Conservation (phyloP, 1,140 invertebrate species). For the Dreissena polymorpha region DNA sequence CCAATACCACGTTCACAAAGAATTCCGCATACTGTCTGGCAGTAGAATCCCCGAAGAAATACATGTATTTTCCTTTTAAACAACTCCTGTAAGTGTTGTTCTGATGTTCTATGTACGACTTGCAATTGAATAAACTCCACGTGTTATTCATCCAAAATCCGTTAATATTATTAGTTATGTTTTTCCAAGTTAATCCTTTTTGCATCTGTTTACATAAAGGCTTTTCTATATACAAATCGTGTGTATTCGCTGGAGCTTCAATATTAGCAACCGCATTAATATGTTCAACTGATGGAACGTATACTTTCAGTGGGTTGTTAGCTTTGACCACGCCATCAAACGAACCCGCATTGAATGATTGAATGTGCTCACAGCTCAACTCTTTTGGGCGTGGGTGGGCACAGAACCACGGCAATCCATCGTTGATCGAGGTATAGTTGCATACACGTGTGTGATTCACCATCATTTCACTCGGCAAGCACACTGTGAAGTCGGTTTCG, state of each 20-base stretch:
- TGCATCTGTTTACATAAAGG: background rate
- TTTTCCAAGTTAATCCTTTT: constrained; percentile 1
- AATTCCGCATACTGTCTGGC: constrained; percentile 31
- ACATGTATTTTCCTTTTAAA: constrained; percentile 25
- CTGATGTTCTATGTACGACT: background rate
- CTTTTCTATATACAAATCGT: background rate
- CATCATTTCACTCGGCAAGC: constrained; percentile 17
- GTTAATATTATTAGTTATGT: background rate
- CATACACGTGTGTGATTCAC: constrained; percentile 8
- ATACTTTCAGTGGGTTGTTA: constrained; percentile 19
- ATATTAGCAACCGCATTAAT: background rate
- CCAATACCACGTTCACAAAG: constrained; percentile 14
- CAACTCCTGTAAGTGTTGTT: constrained; percentile 6
- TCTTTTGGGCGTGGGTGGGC: constrained; percentile 14
- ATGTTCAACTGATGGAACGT: background rate
- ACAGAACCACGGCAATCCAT: constrained; percentile 45
- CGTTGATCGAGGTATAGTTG: constrained; percentile 40
- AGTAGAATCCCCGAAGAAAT: constrained; percentile 37
- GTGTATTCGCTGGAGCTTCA: background rate
- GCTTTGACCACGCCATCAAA: background rate
- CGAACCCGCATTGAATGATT: constrained; percentile 1
- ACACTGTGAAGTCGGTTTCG: constrained; percentile 16
- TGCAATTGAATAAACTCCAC: constrained; percentile 29
- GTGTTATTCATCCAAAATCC: constrained; percentile 28
- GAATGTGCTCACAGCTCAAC: constrained; percentile 18